Evolutionary conservation across 2,113 vertebrate genomes (phyloP).

Genomic region (Nannobrachium achirus): DNA sequence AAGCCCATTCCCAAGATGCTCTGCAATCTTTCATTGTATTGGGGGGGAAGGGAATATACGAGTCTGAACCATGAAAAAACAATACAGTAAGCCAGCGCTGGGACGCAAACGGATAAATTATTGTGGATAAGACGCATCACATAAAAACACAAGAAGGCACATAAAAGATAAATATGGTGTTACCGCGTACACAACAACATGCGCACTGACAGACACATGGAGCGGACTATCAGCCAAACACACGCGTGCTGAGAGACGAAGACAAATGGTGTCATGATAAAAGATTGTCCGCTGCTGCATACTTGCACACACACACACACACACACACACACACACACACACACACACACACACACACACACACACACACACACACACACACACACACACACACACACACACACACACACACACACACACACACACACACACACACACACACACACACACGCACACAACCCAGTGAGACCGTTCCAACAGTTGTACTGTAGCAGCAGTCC

Average conservation of each 20-base stretch:
- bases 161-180: conserved; percentile 67
- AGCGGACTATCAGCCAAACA: background rate
- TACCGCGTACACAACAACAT: conserved; percentile 20
- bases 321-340: background rate
- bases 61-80: conserved; percentile 36
- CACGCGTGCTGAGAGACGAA: conserved; percentile 1
- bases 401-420: background rate
- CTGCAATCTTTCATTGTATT: too few relatives aligned
- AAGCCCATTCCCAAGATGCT: too few relatives aligned
- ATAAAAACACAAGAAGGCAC: conserved; percentile 69
- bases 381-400: conserved; percentile 17
- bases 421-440: too few relatives aligned
- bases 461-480: too few relatives aligned
- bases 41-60: conserved; percentile 23
- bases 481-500: background rate
- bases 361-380: too few relatives aligned
- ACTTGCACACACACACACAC: conserved; percentile 12
- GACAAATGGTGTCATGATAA: conserved; percentile 46
- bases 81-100: conserved; percentile 39
- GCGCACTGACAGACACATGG: background rate
- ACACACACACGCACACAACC: too few relatives aligned
- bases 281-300: conserved; percentile 5
- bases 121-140: conserved; percentile 61
- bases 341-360: too few relatives aligned
- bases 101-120: conserved; percentile 56